phyloP scores from a whole-genome alignment of 2,888 invertebrate species.

The Drosophila monieri region DNA sequence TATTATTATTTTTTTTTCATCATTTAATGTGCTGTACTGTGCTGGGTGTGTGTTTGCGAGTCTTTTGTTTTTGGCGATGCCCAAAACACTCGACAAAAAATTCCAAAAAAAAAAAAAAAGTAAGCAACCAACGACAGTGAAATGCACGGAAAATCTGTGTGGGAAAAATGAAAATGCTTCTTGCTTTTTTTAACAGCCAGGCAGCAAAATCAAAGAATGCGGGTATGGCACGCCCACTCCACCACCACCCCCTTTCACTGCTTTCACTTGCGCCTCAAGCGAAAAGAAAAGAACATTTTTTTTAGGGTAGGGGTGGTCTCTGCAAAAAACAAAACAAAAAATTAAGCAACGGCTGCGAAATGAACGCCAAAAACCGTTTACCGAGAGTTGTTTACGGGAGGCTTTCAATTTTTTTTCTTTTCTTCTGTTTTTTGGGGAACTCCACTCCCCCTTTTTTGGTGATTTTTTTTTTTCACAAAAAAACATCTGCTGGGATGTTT shows the following conservation, averaged over 20 bases:
- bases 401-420: slow-evolving; percentile 58
- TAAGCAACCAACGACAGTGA: slow-evolving; percentile 42
- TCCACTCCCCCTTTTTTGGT: background rate
- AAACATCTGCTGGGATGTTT: slow-evolving; percentile 25
- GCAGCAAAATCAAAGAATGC: slow-evolving; percentile 50
- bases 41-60: slow-evolving; percentile 52
- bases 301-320: background rate
- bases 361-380: slow-evolving; percentile 74
- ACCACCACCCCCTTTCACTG: slow-evolving; percentile 34
- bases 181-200: slow-evolving; percentile 29
- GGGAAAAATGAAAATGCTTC: slow-evolving; percentile 39
- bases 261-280: slow-evolving; percentile 72
- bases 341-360: slow-evolving; percentile 76
- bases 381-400: slow-evolving; percentile 73
- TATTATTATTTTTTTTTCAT: slow-evolving; percentile 65
- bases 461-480: background rate
- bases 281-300: slow-evolving; percentile 35
- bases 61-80: slow-evolving; percentile 65
- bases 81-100: slow-evolving; percentile 67
- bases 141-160: slow-evolving; percentile 72
- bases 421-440: background rate
- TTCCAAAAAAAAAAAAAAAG: slow-evolving; percentile 14
- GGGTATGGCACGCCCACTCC: slow-evolving; percentile 53
- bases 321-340: slow-evolving; percentile 45
- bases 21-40: slow-evolving; percentile 64